phyloP scores from a whole-genome alignment of 2,888 invertebrate species.

The Hypercompe scribonia region DNA sequence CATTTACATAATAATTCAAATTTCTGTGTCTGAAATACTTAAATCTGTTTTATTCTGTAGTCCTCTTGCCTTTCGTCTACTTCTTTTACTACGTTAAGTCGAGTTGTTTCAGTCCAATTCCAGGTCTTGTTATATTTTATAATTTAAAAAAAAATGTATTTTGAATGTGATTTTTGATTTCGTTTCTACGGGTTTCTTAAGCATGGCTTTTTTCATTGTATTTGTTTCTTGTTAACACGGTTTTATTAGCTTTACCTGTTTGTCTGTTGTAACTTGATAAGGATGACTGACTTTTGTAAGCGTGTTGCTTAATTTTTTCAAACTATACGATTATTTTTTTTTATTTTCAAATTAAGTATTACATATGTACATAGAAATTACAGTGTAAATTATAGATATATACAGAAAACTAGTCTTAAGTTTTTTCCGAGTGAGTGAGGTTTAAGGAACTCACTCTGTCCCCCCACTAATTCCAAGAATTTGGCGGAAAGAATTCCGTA shows the following conservation, averaged over 20 bases:
- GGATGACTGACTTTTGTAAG: no score
- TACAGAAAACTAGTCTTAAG: no score
- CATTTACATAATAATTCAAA: neutral
- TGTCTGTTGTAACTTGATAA: no score
- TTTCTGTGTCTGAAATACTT: neutral
- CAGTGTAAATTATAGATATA: no score
- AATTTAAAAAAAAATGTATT: neutral
- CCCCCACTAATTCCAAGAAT: neutral
- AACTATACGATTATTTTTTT: no score
- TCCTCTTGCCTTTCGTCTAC: neutral
- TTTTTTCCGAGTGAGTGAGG: no score
- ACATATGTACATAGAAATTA: no score
- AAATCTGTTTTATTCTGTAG: neutral
- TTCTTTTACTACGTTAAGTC: neutral
- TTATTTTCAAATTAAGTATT: no score
- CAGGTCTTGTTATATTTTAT: neutral
- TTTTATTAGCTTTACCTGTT: no score
- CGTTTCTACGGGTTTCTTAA: neutral
- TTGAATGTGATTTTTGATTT: neutral
- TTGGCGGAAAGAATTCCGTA: no score
- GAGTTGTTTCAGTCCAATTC: neutral
- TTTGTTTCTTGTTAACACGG: no score
- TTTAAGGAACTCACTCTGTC: neutral
- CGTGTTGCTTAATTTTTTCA: no score
- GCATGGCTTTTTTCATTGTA: neutral